These are phyloP conservation scores for Stomatorhinus walkeri DNA, from an alignment of 2,797 vertebrate genomes.

Conservation along the genomic window DNA sequence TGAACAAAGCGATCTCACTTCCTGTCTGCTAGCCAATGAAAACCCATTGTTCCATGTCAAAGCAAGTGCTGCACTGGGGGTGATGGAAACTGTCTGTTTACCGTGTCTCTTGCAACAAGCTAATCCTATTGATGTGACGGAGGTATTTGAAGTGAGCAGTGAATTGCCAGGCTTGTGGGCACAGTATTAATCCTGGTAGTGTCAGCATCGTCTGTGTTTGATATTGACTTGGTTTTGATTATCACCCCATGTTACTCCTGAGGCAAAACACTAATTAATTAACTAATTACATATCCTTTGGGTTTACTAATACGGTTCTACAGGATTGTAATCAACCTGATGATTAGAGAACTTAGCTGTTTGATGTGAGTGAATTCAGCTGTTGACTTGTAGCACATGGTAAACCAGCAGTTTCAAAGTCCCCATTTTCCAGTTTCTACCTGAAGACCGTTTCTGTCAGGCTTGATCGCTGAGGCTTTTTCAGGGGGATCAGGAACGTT, in stretches of 20 bases:
- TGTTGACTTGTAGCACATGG: background rate
- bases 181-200: background rate
- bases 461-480: background rate
- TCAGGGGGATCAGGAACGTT: background rate
- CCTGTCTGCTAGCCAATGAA: background rate
- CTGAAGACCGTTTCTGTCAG: background rate
- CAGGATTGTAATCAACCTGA: background rate
- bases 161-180: background rate
- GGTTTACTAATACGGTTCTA: background rate
- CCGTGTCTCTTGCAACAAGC: background rate
- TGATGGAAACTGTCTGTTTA: background rate
- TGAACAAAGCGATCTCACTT: background rate
- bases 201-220: background rate
- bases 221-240: background rate
- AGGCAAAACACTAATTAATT: background rate
- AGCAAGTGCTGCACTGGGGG: background rate
- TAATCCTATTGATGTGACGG: background rate
- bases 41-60: background rate
- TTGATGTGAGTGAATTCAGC: background rate
- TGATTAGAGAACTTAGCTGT: background rate
- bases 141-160: background rate
- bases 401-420: background rate
- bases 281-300: background rate
- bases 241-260: background rate
- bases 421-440: background rate